phyloP scores from a whole-genome alignment of 2,797 vertebrate species.

The Poecilia wingei region DNA sequence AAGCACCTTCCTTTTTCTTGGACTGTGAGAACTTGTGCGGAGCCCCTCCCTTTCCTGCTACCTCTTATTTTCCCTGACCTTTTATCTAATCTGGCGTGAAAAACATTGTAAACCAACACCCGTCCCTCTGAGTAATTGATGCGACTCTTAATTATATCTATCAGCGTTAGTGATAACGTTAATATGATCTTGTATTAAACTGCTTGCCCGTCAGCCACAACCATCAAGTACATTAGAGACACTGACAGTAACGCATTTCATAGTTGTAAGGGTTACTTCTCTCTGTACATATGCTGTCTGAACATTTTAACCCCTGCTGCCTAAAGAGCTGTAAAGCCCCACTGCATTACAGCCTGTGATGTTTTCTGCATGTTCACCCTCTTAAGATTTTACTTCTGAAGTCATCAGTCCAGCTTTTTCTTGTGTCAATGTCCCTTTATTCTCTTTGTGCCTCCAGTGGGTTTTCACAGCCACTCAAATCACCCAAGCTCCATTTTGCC shows the following conservation, averaged over 20 bases:
- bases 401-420: constrained; percentile 17
- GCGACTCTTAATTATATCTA: constrained; percentile 61
- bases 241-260: constrained; percentile 5
- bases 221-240: constrained; percentile 34
- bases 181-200: constrained; percentile 48
- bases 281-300: constrained; percentile 10
- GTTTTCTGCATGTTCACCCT: constrained; percentile 7
- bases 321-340: background rate
- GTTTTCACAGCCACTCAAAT: constrained; percentile 69
- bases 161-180: constrained; percentile 59
- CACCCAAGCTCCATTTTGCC: constrained; percentile 64
- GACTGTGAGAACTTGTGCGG: background rate
- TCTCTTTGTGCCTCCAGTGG: constrained; percentile 37
- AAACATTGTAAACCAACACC: constrained; percentile 50
- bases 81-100: constrained; percentile 71
- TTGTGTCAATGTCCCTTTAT: constrained; percentile 22
- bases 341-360: constrained; percentile 9
- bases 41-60: background rate
- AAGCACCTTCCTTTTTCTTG: background rate
- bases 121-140: constrained; percentile 55
- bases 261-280: constrained; percentile 9
- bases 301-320: constrained; percentile 1
- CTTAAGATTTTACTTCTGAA: constrained; percentile 26
- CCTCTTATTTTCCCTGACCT: constrained; percentile 65
- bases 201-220: constrained; percentile 49